phyloP scores from a whole-genome alignment of 2,113 vertebrate genomes.

The Thunnus maccoyii region DNA sequence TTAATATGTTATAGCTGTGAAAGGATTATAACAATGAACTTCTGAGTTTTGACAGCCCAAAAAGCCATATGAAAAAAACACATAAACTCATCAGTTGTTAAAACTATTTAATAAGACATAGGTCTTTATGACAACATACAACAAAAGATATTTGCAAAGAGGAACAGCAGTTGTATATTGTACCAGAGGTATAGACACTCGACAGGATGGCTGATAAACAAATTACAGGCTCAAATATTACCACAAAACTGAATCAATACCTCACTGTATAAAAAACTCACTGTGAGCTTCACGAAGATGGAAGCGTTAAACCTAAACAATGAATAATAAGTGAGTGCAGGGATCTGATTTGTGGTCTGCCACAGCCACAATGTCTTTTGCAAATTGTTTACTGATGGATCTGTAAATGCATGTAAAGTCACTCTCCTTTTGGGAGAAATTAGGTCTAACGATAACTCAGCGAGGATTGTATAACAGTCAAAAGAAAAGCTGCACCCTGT shows the following conservation, averaged over 20 bases:
- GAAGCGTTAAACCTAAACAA: too few species aligned
- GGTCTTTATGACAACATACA: slow-evolving; percentile 1
- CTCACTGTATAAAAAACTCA: too few species aligned
- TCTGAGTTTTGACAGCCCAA: background rate
- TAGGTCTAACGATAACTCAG: too few species aligned
- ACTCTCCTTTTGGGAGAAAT: slow-evolving; percentile 2
- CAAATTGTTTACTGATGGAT: too few species aligned
- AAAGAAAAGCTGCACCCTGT: too few species aligned
- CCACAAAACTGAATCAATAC: slow-evolving; percentile 1
- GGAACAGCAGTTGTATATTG: background rate
- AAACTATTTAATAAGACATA: slow-evolving; percentile 6
- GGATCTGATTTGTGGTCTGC: too few species aligned
- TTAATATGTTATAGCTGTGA: background rate
- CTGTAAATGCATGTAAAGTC: too few species aligned
- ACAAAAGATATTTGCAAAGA: slow-evolving; percentile 20
- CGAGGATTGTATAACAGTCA: too few species aligned
- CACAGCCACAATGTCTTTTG: too few species aligned
- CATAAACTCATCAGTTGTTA: background rate
- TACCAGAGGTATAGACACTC: background rate
- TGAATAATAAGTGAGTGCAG: too few species aligned
- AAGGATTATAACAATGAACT: background rate
- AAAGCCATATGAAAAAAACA: slow-evolving; percentile 1
- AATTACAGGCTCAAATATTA: background rate
- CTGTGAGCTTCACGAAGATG: too few species aligned
- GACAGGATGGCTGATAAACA: background rate